A percentile compares a stretch with the other conserved stretches of the same genome.
Evolutionary conservation across 92 coral and sea anemone species (phyloP).

Genomic region (Scolanthus callimorphus): DNA sequence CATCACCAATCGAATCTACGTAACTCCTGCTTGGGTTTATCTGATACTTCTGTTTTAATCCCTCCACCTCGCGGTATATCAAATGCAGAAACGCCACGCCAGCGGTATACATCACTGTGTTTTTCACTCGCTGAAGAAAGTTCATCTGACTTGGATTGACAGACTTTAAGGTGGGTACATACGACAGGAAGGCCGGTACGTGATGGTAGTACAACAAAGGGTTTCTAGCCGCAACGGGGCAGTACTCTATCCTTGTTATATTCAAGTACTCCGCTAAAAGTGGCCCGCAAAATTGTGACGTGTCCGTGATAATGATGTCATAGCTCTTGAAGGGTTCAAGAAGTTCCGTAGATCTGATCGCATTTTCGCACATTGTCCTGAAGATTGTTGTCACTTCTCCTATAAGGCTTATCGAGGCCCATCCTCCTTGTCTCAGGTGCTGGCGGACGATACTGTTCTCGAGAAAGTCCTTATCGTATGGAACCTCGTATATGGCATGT

Average conservation of each 20-base stretch:
- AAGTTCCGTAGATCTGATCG: slow-evolving; percentile 34
- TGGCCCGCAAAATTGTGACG: slow-evolving; percentile 7
- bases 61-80: slow-evolving; percentile 1
- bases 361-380: slow-evolving; percentile 46
- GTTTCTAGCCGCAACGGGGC: slow-evolving; percentile 11
- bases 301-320: slow-evolving; percentile 40
- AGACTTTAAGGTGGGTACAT: slow-evolving; percentile 28
- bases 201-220: background rate
- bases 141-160: slow-evolving; percentile 37
- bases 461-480: slow-evolving; percentile 7
- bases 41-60: slow-evolving; percentile 36
- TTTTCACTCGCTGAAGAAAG: slow-evolving; percentile 42
- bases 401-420: background rate
- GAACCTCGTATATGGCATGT: slow-evolving; percentile 38
- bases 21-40: slow-evolving; percentile 50
- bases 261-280: slow-evolving; percentile 27
- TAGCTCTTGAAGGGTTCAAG: slow-evolving; percentile 31
- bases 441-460: slow-evolving; percentile 2
- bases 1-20: slow-evolving; percentile 25
- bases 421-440: slow-evolving; percentile 26
- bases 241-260: slow-evolving; percentile 16
- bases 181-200: slow-evolving; percentile 21
- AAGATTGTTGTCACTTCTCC: background rate
- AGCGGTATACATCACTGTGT: slow-evolving; percentile 1
- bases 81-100: background rate